Evolutionary conservation across 64 coral and sea anemone species (phyloP).

Genomic region (Anthopleura sola): DNA sequence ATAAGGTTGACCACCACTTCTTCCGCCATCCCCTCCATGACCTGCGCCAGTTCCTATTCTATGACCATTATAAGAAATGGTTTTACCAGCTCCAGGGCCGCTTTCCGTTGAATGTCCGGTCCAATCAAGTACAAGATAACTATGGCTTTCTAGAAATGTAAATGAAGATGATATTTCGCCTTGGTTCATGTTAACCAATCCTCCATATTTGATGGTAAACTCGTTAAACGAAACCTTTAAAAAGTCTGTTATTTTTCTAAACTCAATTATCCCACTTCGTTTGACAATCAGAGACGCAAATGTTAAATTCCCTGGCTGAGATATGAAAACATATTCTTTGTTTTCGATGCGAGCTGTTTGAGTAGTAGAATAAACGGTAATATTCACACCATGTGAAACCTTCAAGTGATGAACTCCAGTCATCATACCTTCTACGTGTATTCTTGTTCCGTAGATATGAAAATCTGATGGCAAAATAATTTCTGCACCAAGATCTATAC

Average conservation of each 20-base stretch:
- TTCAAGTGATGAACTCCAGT: conserved; percentile 83
- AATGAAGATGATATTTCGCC: conserved; percentile 88
- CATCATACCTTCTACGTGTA: conserved; percentile 63
- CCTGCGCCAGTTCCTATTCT: conserved; percentile 70
- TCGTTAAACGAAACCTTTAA: conserved; percentile 68
- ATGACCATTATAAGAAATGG: neutral
- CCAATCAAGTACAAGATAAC: conserved; percentile 56
- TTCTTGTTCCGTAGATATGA: conserved; percentile 84
- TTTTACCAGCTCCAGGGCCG: conserved; percentile 68
- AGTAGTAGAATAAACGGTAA: conserved; percentile 73
- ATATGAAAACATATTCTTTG: conserved; percentile 60
- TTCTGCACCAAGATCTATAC: conserved; percentile 66
- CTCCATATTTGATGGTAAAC: conserved; percentile 68
- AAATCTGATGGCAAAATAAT: conserved; percentile 88
- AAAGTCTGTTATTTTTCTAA: conserved; percentile 68
- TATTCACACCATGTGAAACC: conserved; percentile 53
- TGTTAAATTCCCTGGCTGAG: conserved; percentile 85
- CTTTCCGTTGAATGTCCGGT: conserved; percentile 55
- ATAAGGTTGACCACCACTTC: conserved; percentile 63
- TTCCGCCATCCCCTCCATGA: conserved; percentile 73
- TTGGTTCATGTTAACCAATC: conserved; percentile 75
- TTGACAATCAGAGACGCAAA: conserved; percentile 82
- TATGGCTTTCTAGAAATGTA: conserved; percentile 79
- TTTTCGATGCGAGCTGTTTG: conserved; percentile 92
- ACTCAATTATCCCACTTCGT: conserved; percentile 70